Percentiles rank a stretch among this genome's conserved stretches.
Evolutionary conservation across 1,140 invertebrate species (phyloP).

Genomic region (Drosophila lacertosa): DNA sequence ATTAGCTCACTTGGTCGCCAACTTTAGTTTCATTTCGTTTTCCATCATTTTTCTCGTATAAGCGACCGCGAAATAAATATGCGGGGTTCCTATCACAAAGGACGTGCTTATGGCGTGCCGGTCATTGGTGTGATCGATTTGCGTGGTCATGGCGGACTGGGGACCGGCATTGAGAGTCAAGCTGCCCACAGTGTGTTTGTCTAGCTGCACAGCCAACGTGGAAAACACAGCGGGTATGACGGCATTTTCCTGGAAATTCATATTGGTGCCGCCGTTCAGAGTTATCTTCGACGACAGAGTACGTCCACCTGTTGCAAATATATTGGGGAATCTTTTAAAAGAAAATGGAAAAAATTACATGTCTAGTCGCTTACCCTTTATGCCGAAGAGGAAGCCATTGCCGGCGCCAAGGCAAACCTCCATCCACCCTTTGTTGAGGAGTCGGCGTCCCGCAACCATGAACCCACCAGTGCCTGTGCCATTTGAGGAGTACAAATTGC

Average conservation of each 20-base stretch:
- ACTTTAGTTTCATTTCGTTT: slow-evolving; percentile 90
- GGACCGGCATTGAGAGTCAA: slow-evolving; percentile 90
- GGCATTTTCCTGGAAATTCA: slow-evolving; percentile 90
- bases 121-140: slow-evolving; percentile 90
- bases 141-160: slow-evolving; percentile 91
- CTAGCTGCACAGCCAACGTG: slow-evolving; percentile 93
- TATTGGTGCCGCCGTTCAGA: slow-evolving; percentile 87
- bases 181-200: slow-evolving; percentile 93
- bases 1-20: slow-evolving; percentile 90
- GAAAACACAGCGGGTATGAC: slow-evolving; percentile 87
- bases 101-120: slow-evolving; percentile 87
- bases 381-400: slow-evolving; percentile 89
- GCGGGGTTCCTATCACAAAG: slow-evolving; percentile 92
- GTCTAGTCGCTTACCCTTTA: slow-evolving; percentile 86
- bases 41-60: slow-evolving; percentile 91
- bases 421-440: slow-evolving; percentile 93
- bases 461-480: slow-evolving; percentile 90
- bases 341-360: neutral
- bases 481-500: slow-evolving; percentile 93
- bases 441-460: slow-evolving; percentile 89
- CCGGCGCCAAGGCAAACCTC: slow-evolving; percentile 92
- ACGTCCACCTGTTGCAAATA: slow-evolving; percentile 59
- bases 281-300: slow-evolving; percentile 64
- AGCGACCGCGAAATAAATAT: slow-evolving; percentile 90
- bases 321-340: slow-evolving; percentile 12